Base-by-base conservation (phyloP, 2,888 invertebrate genomes). In the Neria commutata region DNA sequence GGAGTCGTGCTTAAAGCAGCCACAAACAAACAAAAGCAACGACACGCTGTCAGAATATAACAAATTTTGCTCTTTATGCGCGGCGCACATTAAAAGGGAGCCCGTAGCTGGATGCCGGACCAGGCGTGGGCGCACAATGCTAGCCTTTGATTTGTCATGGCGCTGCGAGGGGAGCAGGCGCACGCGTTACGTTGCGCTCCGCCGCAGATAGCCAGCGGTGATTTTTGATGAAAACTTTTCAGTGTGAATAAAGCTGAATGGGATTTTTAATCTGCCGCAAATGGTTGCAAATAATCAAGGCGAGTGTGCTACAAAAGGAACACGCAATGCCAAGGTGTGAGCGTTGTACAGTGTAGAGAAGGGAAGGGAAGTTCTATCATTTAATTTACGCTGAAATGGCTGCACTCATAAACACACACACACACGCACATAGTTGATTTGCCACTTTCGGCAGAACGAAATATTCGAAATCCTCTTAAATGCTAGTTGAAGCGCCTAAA, bases 131-230 rank as follows among this genome's bases (percentile, higher is more conserved):
- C 6, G 29, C 6, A 29, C 6, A 8, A 29, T 29, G n/a, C n/a
- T n/a, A n/a, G n/a, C n/a, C n/a, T n/a, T n/a, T n/a, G n/a, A n/a
- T 76, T 76, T 76, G 76, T 76, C 75, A 77, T 77, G 77, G 77
- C 76, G 75, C 72, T 73, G 74, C 74, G 71, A 72, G 74, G 72
- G 68, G 64, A 54, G 61, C 71, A n/a, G n/a, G n/a, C n/a, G n/a
- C n/a, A n/a, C n/a, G n/a, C n/a, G n/a, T n/a, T n/a, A n/a, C n/a
- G n/a, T n/a, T 70, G 68, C 62, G 69, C 65, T 64, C 67, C 65
- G 74, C 74, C 72, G 69, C 70, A 74, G 70, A 68, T 74, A 73
- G 74, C 72, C 72, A 66, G 64, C 70, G 74, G 72, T 74, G 72
- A 72, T 74, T 74, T 72, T 72, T 72, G 72, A 74, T 72, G 72